phyloP scores from a whole-genome alignment of 1,140 invertebrate species.

The Trypoxylus dichotomus region DNA sequence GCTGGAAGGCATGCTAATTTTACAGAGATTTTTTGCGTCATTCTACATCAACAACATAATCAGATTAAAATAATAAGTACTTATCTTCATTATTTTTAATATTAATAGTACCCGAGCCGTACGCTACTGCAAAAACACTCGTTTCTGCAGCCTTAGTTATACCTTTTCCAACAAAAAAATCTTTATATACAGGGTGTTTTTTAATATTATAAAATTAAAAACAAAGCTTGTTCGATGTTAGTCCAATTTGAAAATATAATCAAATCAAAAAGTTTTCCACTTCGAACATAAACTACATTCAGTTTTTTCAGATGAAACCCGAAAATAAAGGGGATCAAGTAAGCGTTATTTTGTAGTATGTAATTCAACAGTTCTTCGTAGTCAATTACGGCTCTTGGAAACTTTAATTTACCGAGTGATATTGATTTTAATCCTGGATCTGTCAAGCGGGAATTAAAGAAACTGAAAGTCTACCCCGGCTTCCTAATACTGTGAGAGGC shows the following conservation, averaged over 20 bases:
- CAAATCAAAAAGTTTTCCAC: neutral
- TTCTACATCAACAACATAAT: no score
- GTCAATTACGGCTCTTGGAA: neutral
- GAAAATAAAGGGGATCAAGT: neutral
- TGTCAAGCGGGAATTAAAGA: neutral
- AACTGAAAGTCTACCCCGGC: neutral
- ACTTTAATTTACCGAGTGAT: constrained; percentile 7
- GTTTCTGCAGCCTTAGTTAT: no score
- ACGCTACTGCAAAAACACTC: no score
- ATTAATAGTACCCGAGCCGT: no score
- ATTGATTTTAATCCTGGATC: neutral
- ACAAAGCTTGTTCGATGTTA: no score
- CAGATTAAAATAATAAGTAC: no score
- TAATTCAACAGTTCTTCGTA: neutral
- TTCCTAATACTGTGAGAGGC: neutral
- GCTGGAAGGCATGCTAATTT: no score
- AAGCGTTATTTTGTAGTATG: neutral
- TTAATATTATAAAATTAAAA: no score
- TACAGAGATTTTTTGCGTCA: no score
- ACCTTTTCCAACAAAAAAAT: no score
- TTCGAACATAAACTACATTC: neutral
- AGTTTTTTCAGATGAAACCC: neutral
- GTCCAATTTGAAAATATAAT: neutral
- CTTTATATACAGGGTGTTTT: no score
- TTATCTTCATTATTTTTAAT: no score